Percentiles rank a stretch among this genome's conserved stretches.
These are phyloP conservation scores for Erebia ligea DNA, from an alignment of 2,888 invertebrate species.

Conservation along the genomic window DNA sequence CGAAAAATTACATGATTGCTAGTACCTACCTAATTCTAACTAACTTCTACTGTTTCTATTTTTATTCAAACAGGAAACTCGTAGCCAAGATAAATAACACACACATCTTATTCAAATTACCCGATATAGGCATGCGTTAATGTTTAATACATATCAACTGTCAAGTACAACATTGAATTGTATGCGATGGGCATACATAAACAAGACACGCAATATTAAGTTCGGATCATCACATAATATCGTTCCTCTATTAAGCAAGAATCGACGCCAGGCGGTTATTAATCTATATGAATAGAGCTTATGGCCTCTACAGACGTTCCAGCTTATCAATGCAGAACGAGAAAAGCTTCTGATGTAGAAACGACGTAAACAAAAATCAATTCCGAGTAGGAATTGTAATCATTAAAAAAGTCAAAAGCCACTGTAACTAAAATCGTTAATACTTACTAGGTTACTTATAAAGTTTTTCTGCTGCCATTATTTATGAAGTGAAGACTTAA, in stretches of 20 bases:
- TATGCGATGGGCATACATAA: conserved; percentile 19
- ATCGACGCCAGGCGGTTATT: conserved; percentile 16
- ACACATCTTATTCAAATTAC: conserved; percentile 26
- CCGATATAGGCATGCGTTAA: conserved; percentile 24
- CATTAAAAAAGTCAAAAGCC: too few relatives aligned
- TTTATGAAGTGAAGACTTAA: too few relatives aligned
- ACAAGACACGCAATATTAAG: conserved; percentile 49
- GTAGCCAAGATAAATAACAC: conserved; percentile 6
- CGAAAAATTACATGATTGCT: neutral
- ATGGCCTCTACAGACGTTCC: conserved; percentile 2
- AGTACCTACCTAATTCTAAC: neutral
- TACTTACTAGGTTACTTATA: too few relatives aligned
- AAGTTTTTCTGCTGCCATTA: too few relatives aligned
- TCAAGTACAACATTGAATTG: conserved; percentile 47
- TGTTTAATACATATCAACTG: conserved; percentile 32
- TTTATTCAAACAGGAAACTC: conserved; percentile 20
- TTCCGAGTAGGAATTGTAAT: neutral
- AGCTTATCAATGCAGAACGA: neutral
- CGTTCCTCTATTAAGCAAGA: conserved; percentile 12
- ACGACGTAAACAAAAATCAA: neutral
- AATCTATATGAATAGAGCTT: conserved; percentile 17
- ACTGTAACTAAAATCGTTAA: too few relatives aligned
- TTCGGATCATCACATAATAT: conserved; percentile 42
- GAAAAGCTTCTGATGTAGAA: neutral
- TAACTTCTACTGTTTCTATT: conserved; percentile 9